Evolutionary conservation across 2,797 vertebrate species (phyloP).

Genomic region (Amniataba percoides): DNA sequence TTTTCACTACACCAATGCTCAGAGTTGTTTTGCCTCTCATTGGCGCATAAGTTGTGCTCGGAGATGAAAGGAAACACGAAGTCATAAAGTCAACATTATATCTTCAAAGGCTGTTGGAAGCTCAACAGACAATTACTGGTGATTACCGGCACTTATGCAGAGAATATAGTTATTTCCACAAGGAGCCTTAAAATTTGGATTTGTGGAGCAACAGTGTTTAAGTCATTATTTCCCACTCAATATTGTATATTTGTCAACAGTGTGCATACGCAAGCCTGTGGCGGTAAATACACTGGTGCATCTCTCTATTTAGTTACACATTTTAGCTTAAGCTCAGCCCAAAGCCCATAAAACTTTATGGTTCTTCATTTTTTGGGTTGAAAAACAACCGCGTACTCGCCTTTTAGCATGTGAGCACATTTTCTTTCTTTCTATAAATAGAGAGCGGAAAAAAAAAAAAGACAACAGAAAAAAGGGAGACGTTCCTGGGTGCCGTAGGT

Average conservation of each 20-base stretch:
- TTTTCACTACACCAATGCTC: slow-evolving; percentile 24
- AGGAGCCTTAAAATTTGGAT: slow-evolving; percentile 46
- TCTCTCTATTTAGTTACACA: slow-evolving; percentile 74
- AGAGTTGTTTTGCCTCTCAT: slow-evolving; percentile 43
- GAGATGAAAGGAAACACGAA: slow-evolving; percentile 68
- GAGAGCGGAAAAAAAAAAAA: not conserved
- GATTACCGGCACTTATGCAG: slow-evolving; percentile 64
- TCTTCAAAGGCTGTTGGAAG: slow-evolving; percentile 65
- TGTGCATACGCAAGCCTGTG: slow-evolving; percentile 56
- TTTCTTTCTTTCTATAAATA: slow-evolving; percentile 54
- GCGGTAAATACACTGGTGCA: slow-evolving; percentile 51
- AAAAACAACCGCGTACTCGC: slow-evolving; percentile 44
- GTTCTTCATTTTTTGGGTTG: slow-evolving; percentile 50
- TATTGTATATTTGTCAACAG: slow-evolving; percentile 57
- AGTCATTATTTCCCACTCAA: slow-evolving; percentile 60
- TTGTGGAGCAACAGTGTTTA: slow-evolving; percentile 48
- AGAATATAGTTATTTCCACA: slow-evolving; percentile 55
- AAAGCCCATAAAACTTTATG: slow-evolving; percentile 68
- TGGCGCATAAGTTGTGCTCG: slow-evolving; percentile 28
- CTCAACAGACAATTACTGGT: slow-evolving; percentile 66
- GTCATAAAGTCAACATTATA: slow-evolving; percentile 45
- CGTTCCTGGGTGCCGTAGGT: slow-evolving; percentile 41
- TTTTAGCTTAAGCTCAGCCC: slow-evolving; percentile 75
- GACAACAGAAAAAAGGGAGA: slow-evolving; percentile 22
- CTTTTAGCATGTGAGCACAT: slow-evolving; percentile 24